phyloP scores from a whole-genome alignment of 2,888 invertebrate genomes.

The Eremobia ochroleuca region DNA sequence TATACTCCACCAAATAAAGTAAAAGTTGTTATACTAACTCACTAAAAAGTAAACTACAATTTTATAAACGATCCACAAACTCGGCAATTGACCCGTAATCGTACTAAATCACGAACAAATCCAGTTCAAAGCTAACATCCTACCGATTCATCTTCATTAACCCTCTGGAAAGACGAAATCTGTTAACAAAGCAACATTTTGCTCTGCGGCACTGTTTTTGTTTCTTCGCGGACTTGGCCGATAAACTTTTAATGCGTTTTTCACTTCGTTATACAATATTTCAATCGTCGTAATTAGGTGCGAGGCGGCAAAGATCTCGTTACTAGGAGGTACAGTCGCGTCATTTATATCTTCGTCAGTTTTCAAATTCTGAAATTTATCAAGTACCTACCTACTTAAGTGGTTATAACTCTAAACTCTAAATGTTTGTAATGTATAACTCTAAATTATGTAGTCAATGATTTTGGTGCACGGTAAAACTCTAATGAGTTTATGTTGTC shows the following conservation, averaged over 20 bases:
- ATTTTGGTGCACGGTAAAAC: no score
- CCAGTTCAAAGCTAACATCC: conserved; percentile 55
- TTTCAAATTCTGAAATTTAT: background rate
- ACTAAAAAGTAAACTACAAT: conserved; percentile 27
- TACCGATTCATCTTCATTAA: conserved; percentile 58
- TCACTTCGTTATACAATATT: conserved; percentile 85
- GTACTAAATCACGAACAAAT: conserved; percentile 61
- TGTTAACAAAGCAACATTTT: conserved; percentile 60
- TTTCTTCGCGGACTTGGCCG: conserved; percentile 69
- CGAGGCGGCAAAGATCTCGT: conserved; percentile 78
- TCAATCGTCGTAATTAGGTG: conserved; percentile 82
- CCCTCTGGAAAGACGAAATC: conserved; percentile 55
- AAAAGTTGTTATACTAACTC: background rate
- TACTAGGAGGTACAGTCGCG: conserved; percentile 46
- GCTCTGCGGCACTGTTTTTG: conserved; percentile 74
- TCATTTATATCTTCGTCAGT: background rate
- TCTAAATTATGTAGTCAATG: no score
- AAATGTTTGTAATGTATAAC: no score
- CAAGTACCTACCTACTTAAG: no score
- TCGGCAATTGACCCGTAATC: conserved; percentile 58
- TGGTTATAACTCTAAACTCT: no score
- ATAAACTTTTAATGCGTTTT: conserved; percentile 87
- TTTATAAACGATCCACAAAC: conserved; percentile 47
- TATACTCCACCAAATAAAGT: background rate
- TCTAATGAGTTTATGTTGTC: no score